Evolutionary conservation across 2,888 invertebrate genomes (phyloP), one percentile per base, ranked within the genome.

Genomic region (Drosophila sordidula): DNA sequence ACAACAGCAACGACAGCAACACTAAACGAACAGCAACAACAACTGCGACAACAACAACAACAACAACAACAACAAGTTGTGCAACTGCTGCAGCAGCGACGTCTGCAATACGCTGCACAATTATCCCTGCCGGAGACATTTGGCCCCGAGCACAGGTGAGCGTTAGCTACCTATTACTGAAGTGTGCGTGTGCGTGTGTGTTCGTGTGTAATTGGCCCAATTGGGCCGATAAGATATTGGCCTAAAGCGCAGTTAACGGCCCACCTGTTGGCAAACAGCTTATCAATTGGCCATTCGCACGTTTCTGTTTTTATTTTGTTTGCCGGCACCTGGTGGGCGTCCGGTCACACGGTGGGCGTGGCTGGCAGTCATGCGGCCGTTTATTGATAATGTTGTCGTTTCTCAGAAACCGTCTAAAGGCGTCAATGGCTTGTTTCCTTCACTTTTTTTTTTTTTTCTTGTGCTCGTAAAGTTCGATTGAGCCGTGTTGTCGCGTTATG

Each of bases 91-190:
- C 64, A 57, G 36, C 55, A 57, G 36, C 16, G 58, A 32, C 70
- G 79, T 46, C 59, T 61, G 12, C 79, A 66, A 44, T 71, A 75
- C 59, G 55, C 47, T 54, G 69, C 75, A 52, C 78, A 81, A 54
- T 59, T 50, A 25, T 71, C 70, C 61, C 56, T 78, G 65, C 83
- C 69, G 14, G 81, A 77, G 29, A 59, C 75, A 38, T 42, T 54
- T 36, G 52, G 47, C 34, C 59, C 49, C 45, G 69, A 64, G 26
- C 51, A 72, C 69, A 62, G 75, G 75, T 75, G 41, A 72, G 44
- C 6, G 34, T 12, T 29, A 64, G 29, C 66, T 56, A 50, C 49
- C 47, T 56, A 41, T 66, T 16, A 16, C 12, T 34, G 12, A 4
- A 4, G 29, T 47, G 49, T 54, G 5, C 25, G 26, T 32, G 18